Base-by-base conservation (phyloP, 2,113 vertebrate genomes). In the Megaceryle maxima region DNA sequence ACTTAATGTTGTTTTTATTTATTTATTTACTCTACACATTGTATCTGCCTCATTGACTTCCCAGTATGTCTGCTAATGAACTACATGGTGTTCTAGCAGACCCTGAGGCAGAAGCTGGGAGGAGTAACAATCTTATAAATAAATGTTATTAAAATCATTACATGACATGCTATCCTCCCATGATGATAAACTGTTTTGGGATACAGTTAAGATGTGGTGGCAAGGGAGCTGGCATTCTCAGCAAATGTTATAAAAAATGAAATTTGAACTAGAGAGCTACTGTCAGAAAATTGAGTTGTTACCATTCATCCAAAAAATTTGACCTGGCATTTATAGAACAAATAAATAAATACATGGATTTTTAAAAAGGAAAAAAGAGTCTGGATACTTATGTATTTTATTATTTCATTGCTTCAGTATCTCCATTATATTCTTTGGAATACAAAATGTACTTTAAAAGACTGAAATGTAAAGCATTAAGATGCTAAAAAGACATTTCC, bases 61-160 rank as follows among this genome's bases (percentile, higher is more conserved):
- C 76, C 93, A 79, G 87, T 50, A 29, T 94, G 81, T 72, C 80
- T 83, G 41, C 53, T 95, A 92, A 96, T 89, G 91, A 95, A 62
- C 89, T 91, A 82, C 89, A 73, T 16, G 24, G 35, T 1, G 2
- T 69, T 66, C 31, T 87, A 85, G 62, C 66, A 89, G 74, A 94
- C 41, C 77, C 81, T 87, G 62, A 92, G 93, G 94, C 91, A 91
- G 81, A 93, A 91, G 67, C 67, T 94, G 81, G 63, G 70, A 95
- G 88, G 69, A 95, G 72, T 89, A 95, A 93, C 28, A 83, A 55
- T 37, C 60, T 92, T 82, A 75, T 87, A 74, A 95, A 96, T 84
- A 96, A 93, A 95, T 93, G 57, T 82, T 92, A 87, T 89, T 88
- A 95, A 97, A 96, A 83, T 67, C 73, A 88, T 94, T 96, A 69